Conservation (phyloP, 2,113 vertebrate genomes). For the Cyanistes caeruleus region DNA sequence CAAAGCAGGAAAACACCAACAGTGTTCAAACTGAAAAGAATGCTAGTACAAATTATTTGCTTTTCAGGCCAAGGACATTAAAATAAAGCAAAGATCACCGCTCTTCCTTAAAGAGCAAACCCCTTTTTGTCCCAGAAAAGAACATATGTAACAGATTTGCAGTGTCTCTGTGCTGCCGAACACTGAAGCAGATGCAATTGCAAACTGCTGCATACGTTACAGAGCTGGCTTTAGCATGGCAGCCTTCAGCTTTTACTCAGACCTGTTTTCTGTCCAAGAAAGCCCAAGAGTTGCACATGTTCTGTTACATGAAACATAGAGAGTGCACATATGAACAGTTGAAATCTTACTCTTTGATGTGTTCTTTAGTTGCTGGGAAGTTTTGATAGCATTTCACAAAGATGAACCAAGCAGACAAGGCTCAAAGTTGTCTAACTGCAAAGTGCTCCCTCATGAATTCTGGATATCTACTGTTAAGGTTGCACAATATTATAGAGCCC, state of each 20-base stretch:
- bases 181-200: conserved; percentile 8
- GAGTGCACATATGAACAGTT: not conserved
- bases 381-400: conserved; percentile 21
- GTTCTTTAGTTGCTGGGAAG: not conserved
- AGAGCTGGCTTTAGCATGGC: not conserved
- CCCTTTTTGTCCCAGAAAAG: not conserved
- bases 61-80: not conserved
- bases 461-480: conserved; percentile 30
- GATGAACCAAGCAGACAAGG: not conserved
- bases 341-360: not conserved
- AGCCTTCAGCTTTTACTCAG: not conserved
- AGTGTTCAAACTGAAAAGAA: not conserved
- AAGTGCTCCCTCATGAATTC: conserved; percentile 3
- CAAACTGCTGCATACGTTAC: conserved; percentile 15
- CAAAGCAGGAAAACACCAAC: conserved; percentile 43
- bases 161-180: not conserved
- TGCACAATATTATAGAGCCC: not conserved
- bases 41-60: not conserved
- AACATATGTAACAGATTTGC: conserved; percentile 63
- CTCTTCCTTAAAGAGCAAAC: conserved; percentile 6
- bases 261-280: not conserved
- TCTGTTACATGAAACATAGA: not conserved
- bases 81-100: not conserved
- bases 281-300: not conserved
- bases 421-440: not conserved